Conservation (phyloP, 2,113 vertebrate genomes). For the Malurus alboscapulatus region DNA sequence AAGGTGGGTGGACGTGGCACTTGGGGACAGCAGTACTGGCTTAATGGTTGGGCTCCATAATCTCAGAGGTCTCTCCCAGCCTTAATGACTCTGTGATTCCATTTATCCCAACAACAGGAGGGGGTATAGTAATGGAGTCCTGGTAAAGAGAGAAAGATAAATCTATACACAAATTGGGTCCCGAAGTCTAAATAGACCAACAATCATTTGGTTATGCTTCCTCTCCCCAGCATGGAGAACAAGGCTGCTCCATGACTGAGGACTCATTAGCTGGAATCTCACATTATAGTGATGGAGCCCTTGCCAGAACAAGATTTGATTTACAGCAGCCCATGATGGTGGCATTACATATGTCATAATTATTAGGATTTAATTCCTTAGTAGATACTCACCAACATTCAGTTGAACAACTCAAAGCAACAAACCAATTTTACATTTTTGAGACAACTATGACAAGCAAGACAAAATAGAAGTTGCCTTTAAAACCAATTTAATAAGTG, state of each 20-base stretch:
- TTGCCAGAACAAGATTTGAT: background rate
- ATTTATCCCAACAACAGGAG: background rate
- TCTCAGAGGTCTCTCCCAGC: background rate
- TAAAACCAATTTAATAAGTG: background rate
- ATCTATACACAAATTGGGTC: background rate
- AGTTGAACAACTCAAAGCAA: background rate
- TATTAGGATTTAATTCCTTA: background rate
- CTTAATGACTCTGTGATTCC: background rate
- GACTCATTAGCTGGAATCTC: background rate
- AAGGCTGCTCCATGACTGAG: background rate
- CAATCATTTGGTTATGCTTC: background rate
- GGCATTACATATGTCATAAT: background rate
- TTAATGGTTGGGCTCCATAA: background rate
- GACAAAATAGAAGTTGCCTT: background rate
- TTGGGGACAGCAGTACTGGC: background rate
- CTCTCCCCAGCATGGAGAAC: background rate
- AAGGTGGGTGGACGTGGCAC: background rate
- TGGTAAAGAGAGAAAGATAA: background rate
- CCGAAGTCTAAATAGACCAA: background rate
- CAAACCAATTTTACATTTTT: background rate
- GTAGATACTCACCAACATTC: background rate
- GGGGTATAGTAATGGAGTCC: background rate
- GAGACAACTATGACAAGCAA: background rate
- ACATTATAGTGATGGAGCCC: background rate
- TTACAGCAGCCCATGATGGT: background rate